Evolutionary conservation across 2,113 vertebrate genomes (phyloP).

Genomic region (Heterochromis multidens): DNA sequence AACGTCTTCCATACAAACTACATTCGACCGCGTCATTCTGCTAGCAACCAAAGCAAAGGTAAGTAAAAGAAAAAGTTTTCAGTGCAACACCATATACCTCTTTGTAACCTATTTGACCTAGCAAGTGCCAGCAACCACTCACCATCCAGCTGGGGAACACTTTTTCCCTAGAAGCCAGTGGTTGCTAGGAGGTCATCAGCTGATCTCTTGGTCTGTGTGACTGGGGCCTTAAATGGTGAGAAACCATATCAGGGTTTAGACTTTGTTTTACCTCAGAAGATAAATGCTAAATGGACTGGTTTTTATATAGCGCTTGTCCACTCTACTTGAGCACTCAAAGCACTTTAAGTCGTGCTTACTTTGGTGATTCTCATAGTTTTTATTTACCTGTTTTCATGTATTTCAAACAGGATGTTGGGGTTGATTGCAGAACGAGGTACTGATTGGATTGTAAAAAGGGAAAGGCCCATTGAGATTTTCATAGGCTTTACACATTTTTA

Average conservation of each 20-base stretch:
- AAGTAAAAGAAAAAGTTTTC: too few species aligned
- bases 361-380: neutral
- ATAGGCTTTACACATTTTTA: neutral
- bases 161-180: neutral
- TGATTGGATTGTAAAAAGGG: accelerated
- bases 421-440: neutral
- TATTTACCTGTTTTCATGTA: neutral
- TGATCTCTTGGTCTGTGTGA: neutral
- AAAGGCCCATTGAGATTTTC: neutral
- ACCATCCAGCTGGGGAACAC: neutral
- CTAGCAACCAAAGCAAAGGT: neutral
- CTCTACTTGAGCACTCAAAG: too few species aligned
- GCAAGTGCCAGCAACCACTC: accelerated
- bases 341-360: too few species aligned
- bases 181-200: neutral
- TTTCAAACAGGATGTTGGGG: neutral
- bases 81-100: neutral
- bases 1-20: too few species aligned
- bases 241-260: neutral
- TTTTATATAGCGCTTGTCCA: too few species aligned
- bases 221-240: neutral
- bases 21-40: neutral
- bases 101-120: neutral
- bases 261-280: too few species aligned
- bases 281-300: too few species aligned